These are phyloP conservation scores for Molorchus minor DNA, from an alignment of 2,888 invertebrate genomes.

Conservation along the genomic window DNA sequence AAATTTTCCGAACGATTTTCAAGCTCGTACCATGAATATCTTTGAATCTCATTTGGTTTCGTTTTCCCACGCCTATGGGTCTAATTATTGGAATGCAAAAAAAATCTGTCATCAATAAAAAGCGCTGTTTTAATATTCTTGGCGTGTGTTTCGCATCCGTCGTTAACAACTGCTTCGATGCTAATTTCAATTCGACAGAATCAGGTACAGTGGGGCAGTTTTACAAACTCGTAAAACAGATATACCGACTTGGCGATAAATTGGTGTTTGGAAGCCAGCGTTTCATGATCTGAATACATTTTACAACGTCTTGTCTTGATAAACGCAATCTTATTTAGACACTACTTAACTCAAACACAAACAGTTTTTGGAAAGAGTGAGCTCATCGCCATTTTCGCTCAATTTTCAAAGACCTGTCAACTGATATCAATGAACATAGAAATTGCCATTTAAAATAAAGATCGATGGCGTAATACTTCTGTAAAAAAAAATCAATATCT, in stretches of 20 bases:
- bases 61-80: neutral
- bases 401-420: too few species aligned
- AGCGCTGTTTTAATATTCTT: conserved; percentile 7
- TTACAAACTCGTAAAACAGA: neutral
- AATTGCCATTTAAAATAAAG: too few species aligned
- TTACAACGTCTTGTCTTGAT: too few species aligned
- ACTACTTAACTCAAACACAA: too few species aligned
- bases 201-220: conserved; percentile 20
- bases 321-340: too few species aligned
- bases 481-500: too few species aligned
- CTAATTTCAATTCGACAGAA: conserved; percentile 18
- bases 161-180: conserved; percentile 18
- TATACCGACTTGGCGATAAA: conserved; percentile 3
- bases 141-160: conserved; percentile 6
- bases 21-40: too few species aligned
- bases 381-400: conserved; percentile 2
- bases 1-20: too few species aligned
- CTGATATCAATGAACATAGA: too few species aligned
- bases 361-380: too few species aligned
- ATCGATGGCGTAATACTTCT: too few species aligned
- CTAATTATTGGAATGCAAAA: conserved; percentile 20
- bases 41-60: too few species aligned
- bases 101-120: conserved; percentile 13
- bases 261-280: neutral
- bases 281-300: neutral